Percentiles rank a stretch among this genome's conserved stretches.
Conservation (phyloP, 1,140 invertebrate species). For the Nymphalis io region DNA sequence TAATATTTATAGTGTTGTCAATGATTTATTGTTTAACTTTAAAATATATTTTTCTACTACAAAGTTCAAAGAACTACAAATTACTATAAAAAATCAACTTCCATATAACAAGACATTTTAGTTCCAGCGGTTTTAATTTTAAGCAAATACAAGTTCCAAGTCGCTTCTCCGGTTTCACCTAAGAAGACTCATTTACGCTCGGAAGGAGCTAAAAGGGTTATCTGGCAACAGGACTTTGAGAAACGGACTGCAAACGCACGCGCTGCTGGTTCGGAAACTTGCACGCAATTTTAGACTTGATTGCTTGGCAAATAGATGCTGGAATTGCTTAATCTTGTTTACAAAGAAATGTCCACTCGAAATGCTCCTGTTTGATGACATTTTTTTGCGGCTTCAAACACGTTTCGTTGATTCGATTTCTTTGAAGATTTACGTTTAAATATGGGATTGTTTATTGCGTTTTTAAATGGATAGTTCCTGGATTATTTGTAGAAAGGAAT, state of each 20-base stretch:
- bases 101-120: neutral
- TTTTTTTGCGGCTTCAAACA: neutral
- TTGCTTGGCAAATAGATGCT: conserved; percentile 8
- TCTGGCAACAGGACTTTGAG: conserved; percentile 17
- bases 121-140: neutral
- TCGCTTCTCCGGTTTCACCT: conserved; percentile 1
- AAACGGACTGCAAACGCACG: conserved; percentile 7
- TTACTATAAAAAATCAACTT: neutral
- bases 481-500: no score
- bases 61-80: no score
- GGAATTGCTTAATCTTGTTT: conserved; percentile 2
- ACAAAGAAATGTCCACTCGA: conserved; percentile 7
- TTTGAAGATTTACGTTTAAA: conserved; percentile 1
- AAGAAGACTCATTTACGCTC: conserved; percentile 9
- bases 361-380: neutral
- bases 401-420: neutral
- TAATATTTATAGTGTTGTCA: no score
- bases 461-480: neutral
- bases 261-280: conserved; percentile 11
- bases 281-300: conserved; percentile 15
- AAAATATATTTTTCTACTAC: no score
- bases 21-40: no score
- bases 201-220: conserved; percentile 14
- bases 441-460: neutral
- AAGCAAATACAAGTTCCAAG: neutral